Percentiles rank a stretch among this genome's conserved stretches.
phyloP scores from a whole-genome alignment of 2,113 vertebrate species.

The Puma concolor region DNA sequence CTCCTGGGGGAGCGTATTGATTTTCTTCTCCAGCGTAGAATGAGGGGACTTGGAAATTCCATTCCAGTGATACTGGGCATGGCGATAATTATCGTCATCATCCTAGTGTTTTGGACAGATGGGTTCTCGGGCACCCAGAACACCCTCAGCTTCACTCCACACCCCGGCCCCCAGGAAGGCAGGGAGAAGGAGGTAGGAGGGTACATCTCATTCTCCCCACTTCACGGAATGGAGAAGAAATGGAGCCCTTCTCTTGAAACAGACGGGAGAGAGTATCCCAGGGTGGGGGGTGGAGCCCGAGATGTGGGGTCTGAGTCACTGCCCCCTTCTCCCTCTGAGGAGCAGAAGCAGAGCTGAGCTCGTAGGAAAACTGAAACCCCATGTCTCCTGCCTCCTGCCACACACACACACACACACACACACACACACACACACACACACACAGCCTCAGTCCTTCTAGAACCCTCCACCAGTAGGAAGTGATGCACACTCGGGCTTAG shows the following conservation, averaged over 20 bases:
- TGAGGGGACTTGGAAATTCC: not conserved
- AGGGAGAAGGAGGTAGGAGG: not conserved
- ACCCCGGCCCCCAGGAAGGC: not conserved
- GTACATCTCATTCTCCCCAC: accelerated
- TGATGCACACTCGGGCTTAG: not conserved
- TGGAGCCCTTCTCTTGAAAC: not conserved
- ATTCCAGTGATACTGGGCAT: not conserved
- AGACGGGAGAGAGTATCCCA: not conserved
- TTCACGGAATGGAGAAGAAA: not conserved
- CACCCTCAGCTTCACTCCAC: not conserved
- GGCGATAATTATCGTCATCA: not conserved
- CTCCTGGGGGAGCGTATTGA: not conserved
- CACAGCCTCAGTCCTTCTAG: not conserved
- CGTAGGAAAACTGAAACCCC: accelerated
- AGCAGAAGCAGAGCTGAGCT: not conserved
- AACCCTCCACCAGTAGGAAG: not conserved
- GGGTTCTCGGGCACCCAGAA: not conserved
- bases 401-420: accelerated
- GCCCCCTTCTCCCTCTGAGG: not conserved
- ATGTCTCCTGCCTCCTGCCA: accelerated
- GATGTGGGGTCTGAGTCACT: not conserved
- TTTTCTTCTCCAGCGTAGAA: not conserved
- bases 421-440: too few relatives aligned
- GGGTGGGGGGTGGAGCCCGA: not conserved
- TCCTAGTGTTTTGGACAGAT: not conserved